Conservation (phyloP, 2,888 invertebrate species). For the Morpho achilles region DNA sequence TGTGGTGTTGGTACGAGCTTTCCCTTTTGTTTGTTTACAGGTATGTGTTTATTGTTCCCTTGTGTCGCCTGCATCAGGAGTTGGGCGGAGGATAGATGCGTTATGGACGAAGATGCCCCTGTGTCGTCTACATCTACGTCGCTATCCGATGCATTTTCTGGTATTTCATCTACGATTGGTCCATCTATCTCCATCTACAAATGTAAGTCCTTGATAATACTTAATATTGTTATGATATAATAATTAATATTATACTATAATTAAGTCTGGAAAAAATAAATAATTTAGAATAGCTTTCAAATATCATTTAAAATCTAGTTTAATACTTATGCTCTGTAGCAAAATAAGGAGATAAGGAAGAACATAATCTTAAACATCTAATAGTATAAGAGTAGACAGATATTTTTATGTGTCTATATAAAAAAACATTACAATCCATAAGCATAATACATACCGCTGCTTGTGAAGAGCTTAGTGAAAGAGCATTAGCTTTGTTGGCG, state of each 20-base stretch:
- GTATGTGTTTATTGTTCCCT: slow-evolving; percentile 33
- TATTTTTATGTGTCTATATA: neutral
- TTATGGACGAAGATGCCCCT: slow-evolving; percentile 34
- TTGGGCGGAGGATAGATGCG: slow-evolving; percentile 61
- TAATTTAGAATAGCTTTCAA: neutral
- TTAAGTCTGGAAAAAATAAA: neutral
- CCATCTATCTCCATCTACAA: slow-evolving; percentile 48
- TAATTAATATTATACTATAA: neutral
- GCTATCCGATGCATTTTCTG: slow-evolving; percentile 61
- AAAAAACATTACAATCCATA: neutral
- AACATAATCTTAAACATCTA: too few species aligned
- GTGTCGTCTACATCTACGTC: slow-evolving; percentile 70
- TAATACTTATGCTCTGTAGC: too few species aligned
- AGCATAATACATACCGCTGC: slow-evolving; percentile 22
- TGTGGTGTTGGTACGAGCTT: slow-evolving; percentile 43
- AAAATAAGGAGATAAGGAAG: too few species aligned
- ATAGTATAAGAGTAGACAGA: too few species aligned
- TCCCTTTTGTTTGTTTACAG: slow-evolving; percentile 37
- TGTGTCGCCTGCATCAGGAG: slow-evolving; percentile 62
- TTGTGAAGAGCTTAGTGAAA: slow-evolving; percentile 33
- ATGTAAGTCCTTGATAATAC: neutral
- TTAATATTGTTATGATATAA: neutral
- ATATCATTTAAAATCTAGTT: neutral
- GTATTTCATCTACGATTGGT: slow-evolving; percentile 46
- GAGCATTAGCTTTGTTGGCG: slow-evolving; percentile 46